Conservation (phyloP, 53 echinoderm and acorn worm genomes). For the Zoroaster sp. region DNA sequence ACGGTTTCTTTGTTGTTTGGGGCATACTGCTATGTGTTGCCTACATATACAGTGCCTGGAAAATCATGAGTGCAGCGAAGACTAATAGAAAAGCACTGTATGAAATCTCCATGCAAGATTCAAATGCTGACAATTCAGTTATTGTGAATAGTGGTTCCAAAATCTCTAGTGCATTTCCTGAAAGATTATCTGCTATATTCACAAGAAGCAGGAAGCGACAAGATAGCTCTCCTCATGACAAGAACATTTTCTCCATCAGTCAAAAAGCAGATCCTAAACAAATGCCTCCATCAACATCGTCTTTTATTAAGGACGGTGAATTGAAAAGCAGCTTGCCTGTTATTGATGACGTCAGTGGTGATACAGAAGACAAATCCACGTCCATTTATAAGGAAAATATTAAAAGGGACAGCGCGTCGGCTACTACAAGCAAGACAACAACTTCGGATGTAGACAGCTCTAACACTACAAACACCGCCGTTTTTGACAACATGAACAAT, state of each 20-base stretch:
- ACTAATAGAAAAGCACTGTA: slow-evolving; percentile 16
- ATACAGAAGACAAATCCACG: not conserved
- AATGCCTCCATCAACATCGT: not conserved
- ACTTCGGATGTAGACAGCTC: not conserved
- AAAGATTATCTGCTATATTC: slow-evolving; percentile 8
- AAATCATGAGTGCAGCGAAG: slow-evolving; percentile 6
- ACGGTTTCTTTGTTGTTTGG: slow-evolving; percentile 83
- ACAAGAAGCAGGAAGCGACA: not conserved
- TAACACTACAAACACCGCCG: not conserved
- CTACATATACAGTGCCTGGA: slow-evolving; percentile 42
- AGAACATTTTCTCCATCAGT: not conserved
- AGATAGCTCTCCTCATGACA: not conserved
- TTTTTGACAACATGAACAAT: too few relatives aligned
- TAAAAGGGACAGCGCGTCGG: not conserved
- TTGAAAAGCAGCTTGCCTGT: not conserved
- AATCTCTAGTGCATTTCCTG: not conserved
- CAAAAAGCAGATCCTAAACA: not conserved
- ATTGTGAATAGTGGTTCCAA: not conserved
- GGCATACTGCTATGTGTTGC: slow-evolving; percentile 55
- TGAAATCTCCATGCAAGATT: slow-evolving; percentile 2
- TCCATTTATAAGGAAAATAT: not conserved
- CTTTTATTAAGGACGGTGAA: not conserved
- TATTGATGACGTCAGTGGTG: slow-evolving; percentile 17
- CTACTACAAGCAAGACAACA: not conserved
- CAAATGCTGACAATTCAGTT: not conserved